Evolutionary conservation across 2,888 invertebrate species (phyloP).

Genomic region (Netelia virgata): DNA sequence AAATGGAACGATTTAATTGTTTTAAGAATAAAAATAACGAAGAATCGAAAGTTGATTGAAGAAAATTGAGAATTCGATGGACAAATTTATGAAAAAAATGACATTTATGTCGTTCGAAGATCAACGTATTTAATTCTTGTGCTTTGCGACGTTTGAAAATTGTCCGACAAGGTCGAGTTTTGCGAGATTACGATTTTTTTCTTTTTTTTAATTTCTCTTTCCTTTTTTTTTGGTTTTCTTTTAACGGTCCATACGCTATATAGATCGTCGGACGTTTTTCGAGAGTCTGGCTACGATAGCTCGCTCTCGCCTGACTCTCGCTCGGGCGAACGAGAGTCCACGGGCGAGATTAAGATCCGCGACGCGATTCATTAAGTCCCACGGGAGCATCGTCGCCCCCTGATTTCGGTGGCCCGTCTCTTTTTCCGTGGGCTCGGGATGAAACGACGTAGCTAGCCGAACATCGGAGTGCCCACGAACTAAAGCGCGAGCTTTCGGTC

Average conservation of each 20-base stretch:
- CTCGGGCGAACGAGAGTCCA: constrained; percentile 41
- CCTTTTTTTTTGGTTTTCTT: not conserved
- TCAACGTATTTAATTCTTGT: no score
- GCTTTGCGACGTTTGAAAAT: no score
- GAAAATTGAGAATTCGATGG: not conserved
- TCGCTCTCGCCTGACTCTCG: constrained; percentile 19
- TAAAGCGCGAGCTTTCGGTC: not conserved
- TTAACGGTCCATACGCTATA: not conserved
- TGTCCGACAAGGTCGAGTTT: no score
- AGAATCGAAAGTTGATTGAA: not conserved
- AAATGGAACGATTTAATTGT: not conserved
- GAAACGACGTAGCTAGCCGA: constrained; percentile 12
- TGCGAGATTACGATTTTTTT: not conserved
- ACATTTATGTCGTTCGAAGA: not conserved
- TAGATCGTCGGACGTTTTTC: constrained; percentile 6
- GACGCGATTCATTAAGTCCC: constrained; percentile 65
- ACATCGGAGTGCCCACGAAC: constrained; percentile 16
- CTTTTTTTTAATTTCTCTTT: not conserved
- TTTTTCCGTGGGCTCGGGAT: not conserved
- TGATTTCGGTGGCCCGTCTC: not conserved
- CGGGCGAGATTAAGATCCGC: constrained; percentile 64
- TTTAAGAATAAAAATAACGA: no score
- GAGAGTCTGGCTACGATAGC: constrained; percentile 14
- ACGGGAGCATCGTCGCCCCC: constrained; percentile 47
- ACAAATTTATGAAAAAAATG: not conserved